Evolutionary conservation across 2,113 vertebrate species (phyloP).

Genomic region (Oreochromis niloticus): DNA sequence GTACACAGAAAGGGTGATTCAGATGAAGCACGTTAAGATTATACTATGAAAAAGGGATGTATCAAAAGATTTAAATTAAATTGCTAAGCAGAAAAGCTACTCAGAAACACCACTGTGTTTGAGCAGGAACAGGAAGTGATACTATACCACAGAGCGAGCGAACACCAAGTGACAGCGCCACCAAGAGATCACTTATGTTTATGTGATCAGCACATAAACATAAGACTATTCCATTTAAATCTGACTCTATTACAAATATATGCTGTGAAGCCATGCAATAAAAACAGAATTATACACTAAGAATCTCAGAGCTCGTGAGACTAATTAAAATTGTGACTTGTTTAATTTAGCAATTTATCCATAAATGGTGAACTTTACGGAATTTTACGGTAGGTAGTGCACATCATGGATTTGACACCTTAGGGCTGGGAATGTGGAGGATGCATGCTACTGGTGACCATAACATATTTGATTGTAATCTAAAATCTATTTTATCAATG

Average conservation of each 20-base stretch:
- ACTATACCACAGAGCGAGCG: no score
- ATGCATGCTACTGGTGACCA: neutral
- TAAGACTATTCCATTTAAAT: neutral
- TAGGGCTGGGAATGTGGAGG: neutral
- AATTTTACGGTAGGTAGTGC: neutral
- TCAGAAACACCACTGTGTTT: no score
- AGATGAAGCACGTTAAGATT: no score
- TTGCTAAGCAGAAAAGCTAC: no score
- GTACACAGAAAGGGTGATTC: no score
- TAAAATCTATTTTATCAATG: neutral
- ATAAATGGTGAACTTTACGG: neutral
- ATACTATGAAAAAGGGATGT: no score
- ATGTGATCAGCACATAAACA: neutral
- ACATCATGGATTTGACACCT: neutral
- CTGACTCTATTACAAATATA: neutral
- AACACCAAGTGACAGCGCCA: no score
- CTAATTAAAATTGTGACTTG: neutral
- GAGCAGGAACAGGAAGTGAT: no score
- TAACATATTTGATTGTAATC: neutral
- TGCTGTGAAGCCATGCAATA: rapidly evolving
- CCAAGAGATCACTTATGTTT: no score
- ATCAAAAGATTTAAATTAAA: no score
- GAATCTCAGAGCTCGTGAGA: neutral
- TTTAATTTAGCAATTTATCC: neutral
- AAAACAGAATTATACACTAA: neutral